These are phyloP conservation scores for Iguana delicatissima DNA, from an alignment of 2,797 vertebrate genomes.

Conservation along the genomic window DNA sequence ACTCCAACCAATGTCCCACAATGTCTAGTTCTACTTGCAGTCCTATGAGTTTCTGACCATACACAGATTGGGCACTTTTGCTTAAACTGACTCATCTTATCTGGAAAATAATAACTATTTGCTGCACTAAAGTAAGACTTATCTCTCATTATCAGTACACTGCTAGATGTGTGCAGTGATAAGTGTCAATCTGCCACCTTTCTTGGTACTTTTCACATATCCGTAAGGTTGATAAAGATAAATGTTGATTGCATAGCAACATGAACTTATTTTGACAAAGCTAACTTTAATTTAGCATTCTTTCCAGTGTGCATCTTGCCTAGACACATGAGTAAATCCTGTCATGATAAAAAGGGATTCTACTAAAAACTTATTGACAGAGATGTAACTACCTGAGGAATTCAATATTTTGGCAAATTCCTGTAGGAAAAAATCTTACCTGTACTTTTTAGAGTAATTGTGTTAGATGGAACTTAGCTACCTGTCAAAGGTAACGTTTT, in stretches of 20 bases:
- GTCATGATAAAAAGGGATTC: neutral
- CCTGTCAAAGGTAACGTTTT: neutral
- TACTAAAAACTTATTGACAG: conserved; percentile 2
- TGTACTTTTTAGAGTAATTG: neutral
- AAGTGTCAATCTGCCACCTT: conserved; percentile 46
- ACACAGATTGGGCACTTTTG: neutral
- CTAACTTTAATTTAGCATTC: conserved; percentile 21
- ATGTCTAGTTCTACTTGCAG: neutral
- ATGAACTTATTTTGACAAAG: conserved; percentile 15
- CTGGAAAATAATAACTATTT: conserved; percentile 33
- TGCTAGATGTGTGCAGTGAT: conserved; percentile 35
- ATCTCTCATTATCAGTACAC: conserved; percentile 36
- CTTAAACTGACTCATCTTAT: conserved; percentile 2
- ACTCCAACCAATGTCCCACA: neutral
- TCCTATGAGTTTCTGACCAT: neutral
- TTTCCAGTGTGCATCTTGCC: neutral
- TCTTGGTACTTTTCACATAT: conserved; percentile 40
- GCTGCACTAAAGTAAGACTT: conserved; percentile 32
- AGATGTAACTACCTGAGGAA: neutral
- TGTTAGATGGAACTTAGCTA: neutral
- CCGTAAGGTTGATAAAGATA: conserved; percentile 21
- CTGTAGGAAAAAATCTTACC: neutral
- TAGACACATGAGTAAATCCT: neutral
- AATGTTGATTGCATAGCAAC: conserved; percentile 5
- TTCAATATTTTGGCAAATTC: neutral